These are phyloP conservation scores for Melanaphis sacchari DNA, from an alignment of 1,140 invertebrate species.

Conservation along the genomic window DNA sequence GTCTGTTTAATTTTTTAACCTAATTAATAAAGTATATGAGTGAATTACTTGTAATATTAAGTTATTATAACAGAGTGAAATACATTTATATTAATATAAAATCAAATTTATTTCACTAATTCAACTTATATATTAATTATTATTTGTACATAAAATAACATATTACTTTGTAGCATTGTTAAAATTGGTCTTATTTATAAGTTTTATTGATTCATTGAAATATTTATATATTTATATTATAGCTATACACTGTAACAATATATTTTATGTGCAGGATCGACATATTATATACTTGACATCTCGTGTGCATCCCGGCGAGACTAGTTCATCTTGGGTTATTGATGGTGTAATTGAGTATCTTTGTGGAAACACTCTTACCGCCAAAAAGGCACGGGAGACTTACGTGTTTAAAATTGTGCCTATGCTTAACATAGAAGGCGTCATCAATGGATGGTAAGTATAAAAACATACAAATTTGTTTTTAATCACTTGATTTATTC, in stretches of 20 bases:
- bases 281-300: constrained; percentile 79
- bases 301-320: constrained; percentile 88
- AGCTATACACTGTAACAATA: background rate
- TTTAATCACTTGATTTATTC: constrained; percentile 47
- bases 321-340: constrained; percentile 90
- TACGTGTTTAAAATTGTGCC: constrained; percentile 88
- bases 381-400: constrained; percentile 71
- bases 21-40: background rate
- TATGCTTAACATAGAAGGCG: constrained; percentile 88
- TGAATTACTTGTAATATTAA: background rate
- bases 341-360: constrained; percentile 79
- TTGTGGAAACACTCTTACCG: constrained; percentile 68
- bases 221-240: background rate
- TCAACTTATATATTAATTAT: background rate
- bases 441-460: constrained; percentile 86
- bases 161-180: background rate
- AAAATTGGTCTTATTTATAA: background rate
- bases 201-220: background rate
- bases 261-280: constrained; percentile 67
- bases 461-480: background rate
- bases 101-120: constrained; percentile 8
- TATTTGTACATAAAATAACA: background rate
- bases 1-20: background rate
- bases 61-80: background rate
- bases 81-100: background rate